Evolutionary conservation across 2,888 invertebrate species (phyloP), one percentile per base, ranked within the genome.

Genomic region (Cephus runcator): DNA sequence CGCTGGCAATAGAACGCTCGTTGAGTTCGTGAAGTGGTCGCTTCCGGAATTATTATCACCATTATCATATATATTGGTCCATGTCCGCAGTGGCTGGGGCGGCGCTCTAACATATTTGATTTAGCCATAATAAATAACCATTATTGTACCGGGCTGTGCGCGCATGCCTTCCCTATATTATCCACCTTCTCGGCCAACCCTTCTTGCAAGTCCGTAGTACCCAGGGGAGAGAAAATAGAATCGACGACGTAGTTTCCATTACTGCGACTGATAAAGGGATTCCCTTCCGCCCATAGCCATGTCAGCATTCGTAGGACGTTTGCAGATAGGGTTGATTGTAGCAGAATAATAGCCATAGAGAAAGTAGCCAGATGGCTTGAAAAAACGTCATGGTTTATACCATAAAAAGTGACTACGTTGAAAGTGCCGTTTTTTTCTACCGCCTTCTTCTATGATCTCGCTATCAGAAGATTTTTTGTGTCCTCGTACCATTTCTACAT

Each of bases 101-200:
- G 83, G 81, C 77, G 86, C 83, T 87, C 86, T 88, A 89, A 88
- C 90, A 87, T 87, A 89, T 90, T 90, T 90, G 90, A 91, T 90
- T 91, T 90, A 91, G 87, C 88, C 89, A 89, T 90, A 90, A 90
- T 90, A 90, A 90, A 91, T 90, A 90, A 90, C 89, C 88, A 90
- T 91, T 90, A 90, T 90, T 90, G 89, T 88, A 85, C 86, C 83
- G 84, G 87, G 73, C 36, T 56, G 56, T 56, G 56, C 73, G 77
- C 74, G 30, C 74, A 77, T 33, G 35, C 31, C 31, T 68, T 34
- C 40, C 73, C 69, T 40, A 11, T 77, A 73, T 73, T 73, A 68
- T 75, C 69, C 56, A 31, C 30, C 77, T 75, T 74, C 78, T 69
- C 81, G 79, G 69, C 34, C 69, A 35, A 76, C 81, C 80, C 34